These are phyloP conservation scores for Colinus virginianus DNA, from an alignment of 2,113 vertebrate species.

Conservation along the genomic window DNA sequence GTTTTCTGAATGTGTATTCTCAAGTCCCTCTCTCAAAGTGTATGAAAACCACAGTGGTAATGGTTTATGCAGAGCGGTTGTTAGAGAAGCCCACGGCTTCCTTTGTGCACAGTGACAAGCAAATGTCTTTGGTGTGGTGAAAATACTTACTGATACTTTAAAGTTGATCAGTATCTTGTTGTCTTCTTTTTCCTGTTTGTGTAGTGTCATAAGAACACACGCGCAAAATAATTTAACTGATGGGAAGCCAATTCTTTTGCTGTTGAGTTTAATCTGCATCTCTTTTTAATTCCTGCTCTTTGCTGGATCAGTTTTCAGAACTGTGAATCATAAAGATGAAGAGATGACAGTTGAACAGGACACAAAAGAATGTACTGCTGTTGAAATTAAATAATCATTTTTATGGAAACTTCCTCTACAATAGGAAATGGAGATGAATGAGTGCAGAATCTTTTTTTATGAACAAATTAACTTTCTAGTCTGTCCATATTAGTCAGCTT, in stretches of 20 bases:
- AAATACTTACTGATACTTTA: neutral
- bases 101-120: neutral
- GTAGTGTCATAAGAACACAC: neutral
- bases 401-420: neutral
- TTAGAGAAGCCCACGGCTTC: neutral
- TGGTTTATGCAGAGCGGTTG: neutral
- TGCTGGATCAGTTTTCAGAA: neutral
- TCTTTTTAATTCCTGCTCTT: neutral
- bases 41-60: neutral
- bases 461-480: slow-evolving; percentile 24
- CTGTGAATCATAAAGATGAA: neutral
- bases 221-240: neutral
- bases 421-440: slow-evolving; percentile 33
- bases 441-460: neutral
- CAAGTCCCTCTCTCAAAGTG: neutral
- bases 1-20: neutral
- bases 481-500: slow-evolving; percentile 2
- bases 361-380: neutral
- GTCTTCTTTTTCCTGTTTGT: neutral
- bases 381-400: slow-evolving; percentile 16
- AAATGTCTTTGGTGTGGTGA: neutral
- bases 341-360: neutral
- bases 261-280: neutral
- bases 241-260: neutral
- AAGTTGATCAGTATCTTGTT: neutral